Evolutionary conservation across 2,888 invertebrate genomes (phyloP).

Genomic region (Lepidochrysops patricia): DNA sequence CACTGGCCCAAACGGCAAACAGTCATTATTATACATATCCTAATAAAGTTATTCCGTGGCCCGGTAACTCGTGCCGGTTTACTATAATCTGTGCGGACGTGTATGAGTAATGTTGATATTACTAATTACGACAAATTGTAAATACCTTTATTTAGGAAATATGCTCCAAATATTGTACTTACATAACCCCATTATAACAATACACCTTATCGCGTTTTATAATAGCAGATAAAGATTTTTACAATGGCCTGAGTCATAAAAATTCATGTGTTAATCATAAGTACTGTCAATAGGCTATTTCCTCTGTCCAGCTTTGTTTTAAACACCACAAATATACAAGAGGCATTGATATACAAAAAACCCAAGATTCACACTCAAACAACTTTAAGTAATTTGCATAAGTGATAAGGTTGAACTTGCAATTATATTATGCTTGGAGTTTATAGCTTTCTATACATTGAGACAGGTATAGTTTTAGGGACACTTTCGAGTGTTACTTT

Average conservation of each 20-base stretch:
- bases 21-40: constrained; percentile 2
- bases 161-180: not conserved
- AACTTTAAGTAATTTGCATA: too few species aligned
- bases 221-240: not conserved
- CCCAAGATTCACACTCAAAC: too few species aligned
- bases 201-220: not conserved
- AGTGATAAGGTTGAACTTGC: too few species aligned
- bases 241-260: not conserved
- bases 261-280: not conserved
- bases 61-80: not conserved
- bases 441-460: too few species aligned
- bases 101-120: not conserved
- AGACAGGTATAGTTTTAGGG: too few species aligned
- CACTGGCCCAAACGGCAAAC: constrained; percentile 37
- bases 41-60: constrained; percentile 1
- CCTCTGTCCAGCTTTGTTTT: not conserved
- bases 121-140: not conserved
- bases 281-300: not conserved
- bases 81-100: not conserved
- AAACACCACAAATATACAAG: too few species aligned
- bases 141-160: not conserved
- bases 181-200: not conserved
- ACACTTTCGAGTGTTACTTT: too few species aligned
- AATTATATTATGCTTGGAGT: too few species aligned
- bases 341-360: too few species aligned